Base-by-base conservation (phyloP, 2,888 invertebrate genomes). In the Dryocosmus kuriphilus region DNA sequence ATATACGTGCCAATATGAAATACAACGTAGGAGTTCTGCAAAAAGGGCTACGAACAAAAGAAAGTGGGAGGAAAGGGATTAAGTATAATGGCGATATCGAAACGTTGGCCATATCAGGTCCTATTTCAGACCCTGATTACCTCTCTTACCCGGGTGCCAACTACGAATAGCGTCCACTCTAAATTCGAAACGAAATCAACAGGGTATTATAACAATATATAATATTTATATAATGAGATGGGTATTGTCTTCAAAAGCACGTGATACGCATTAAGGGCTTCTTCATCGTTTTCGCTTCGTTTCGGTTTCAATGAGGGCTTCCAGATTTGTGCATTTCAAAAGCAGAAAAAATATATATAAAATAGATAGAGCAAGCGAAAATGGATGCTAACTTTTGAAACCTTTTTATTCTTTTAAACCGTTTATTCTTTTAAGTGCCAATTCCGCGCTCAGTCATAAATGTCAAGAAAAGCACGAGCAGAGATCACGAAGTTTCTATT, bases 141-240 rank as follows among this genome's bases (percentile, higher is more conserved):
- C 83, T 85, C 85, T 83, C 84, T 87, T 83, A 83, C 83, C 83
- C 83, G 79, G 85, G 82, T 82, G 83, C 82, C 83, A 84, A 87
- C 86, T 88, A 88, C 89, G 84, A 84, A 85, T 87, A 88, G 88
- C 89, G 86, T 88, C 87, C 90, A 90, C 89, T 90, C 89, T 90
- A 90, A 90, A 90, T 90, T 91, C 89, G 90, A 90, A 90, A 90
- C 89, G 85, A 88, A 89, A 88, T 85, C 80, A 85, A 85, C 84
- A 76, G 51, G 35, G 76, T 65, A 76, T 76, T 65, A 57, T 41
- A 60, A 74, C 63, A 62, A 46, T 46, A 41, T 41, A 46, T 35
- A 57, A 60, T 32, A 41, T 16, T 16, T 57, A 67, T 41, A 71
- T 71, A 30, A 51, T 46, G 46, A 51, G 19, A 30, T 71, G 71